Base-by-base conservation (phyloP, 2,888 invertebrate species). In the Alsophila aescularia region DNA sequence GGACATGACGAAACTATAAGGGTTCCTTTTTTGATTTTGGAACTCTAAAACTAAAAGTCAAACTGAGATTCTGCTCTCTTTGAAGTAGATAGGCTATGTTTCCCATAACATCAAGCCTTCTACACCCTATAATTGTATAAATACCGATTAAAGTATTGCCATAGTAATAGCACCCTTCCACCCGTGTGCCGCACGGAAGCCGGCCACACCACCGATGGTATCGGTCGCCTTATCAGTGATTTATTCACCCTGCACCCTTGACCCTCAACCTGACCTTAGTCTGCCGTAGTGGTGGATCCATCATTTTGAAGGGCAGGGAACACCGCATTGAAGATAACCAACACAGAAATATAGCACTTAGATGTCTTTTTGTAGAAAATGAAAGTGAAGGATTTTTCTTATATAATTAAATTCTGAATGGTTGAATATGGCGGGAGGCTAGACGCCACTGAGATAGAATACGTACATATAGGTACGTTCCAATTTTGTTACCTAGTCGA, bases 251-350 rank as follows among this genome's bases (percentile, higher is more conserved):
- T 6, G 8, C 8, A 12, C 31, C 58, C 58, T 35, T 52, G 52
- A 49, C 44, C 52, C 49, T 48, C 21, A 34, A 40, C 52, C 14
- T 52, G 52, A 40, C 52, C 58, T 52, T 50, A 24, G n/a, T n/a
- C n/a, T 21, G 2, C 9, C 15, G n/a, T n/a, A n/a, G n/a, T n/a
- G 16, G 34, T 27, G 35, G 49, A 41, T 49, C 54, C n/a, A 49
- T 55, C 44, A 50, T 40, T 47, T 55, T 45, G 44, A 12, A 48
- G 53, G 53, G 36, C 48, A 44, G 49, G 40, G 36, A 44, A 44
- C 49, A 55, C 55, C 50, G 55, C 55, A 50, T 34, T 24, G 43
- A 34, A 49, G 49, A 50, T 55, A 55, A 55, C 15, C 29, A 50
- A 29, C 18, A 5, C 13, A 3, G 41, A 32, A 18, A 42, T 41